Conservation (phyloP, 2,888 invertebrate species). For the Spodoptera picta region DNA sequence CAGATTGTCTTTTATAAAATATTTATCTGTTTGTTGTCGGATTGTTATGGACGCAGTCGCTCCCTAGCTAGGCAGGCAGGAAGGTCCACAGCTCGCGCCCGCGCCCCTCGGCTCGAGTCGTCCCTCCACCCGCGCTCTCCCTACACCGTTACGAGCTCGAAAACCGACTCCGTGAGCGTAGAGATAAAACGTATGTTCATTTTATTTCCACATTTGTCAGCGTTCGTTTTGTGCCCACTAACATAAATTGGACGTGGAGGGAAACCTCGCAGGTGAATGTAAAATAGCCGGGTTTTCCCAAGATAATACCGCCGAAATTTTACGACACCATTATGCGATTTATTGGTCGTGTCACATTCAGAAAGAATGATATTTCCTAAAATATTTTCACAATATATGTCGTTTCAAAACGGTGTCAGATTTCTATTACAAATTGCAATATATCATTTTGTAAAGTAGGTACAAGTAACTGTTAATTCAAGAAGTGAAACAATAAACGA, state of each 20-base stretch:
- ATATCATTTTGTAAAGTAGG: neutral
- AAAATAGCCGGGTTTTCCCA: constrained; percentile 87
- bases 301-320: constrained; percentile 87
- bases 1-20: constrained; percentile 64
- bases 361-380: constrained; percentile 78
- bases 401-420: constrained; percentile 37
- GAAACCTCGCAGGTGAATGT: constrained; percentile 88
- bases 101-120: constrained; percentile 49
- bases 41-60: constrained; percentile 70
- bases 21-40: constrained; percentile 65
- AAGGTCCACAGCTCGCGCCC: constrained; percentile 58
- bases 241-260: constrained; percentile 88
- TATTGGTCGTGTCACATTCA: constrained; percentile 86
- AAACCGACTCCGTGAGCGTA: constrained; percentile 82
- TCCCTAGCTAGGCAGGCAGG: constrained; percentile 56
- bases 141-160: constrained; percentile 66
- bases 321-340: constrained; percentile 88
- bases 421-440: constrained; percentile 16
- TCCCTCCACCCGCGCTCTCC: constrained; percentile 48
- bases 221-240: constrained; percentile 89
- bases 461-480: neutral
- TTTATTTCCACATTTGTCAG: constrained; percentile 89
- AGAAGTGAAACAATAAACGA: neutral
- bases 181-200: constrained; percentile 88
- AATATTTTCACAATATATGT: constrained; percentile 74